phyloP scores from a whole-genome alignment of 1,140 invertebrate species.

The Brachionus rotundiformis region DNA sequence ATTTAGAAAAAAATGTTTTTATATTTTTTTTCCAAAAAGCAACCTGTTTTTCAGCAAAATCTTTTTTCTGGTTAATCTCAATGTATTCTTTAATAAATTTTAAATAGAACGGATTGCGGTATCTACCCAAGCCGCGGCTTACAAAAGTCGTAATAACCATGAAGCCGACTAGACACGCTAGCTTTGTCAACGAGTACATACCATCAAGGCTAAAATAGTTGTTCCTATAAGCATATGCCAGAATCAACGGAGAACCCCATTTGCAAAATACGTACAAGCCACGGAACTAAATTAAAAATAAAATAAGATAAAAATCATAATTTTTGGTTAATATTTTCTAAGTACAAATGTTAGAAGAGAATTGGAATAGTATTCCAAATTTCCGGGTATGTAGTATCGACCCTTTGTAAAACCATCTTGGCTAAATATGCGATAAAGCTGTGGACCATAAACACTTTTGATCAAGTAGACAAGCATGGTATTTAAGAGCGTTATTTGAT shows the following conservation, averaged over 20 bases:
- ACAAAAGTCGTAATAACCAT: neutral
- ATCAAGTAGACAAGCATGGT: conserved; percentile 22
- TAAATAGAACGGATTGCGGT: neutral
- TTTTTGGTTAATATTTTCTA: neutral
- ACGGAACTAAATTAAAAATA: neutral
- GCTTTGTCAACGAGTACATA: neutral
- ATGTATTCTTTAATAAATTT: conserved; percentile 20
- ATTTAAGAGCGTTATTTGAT: neutral
- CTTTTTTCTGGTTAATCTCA: conserved; percentile 1
- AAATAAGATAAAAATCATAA: neutral
- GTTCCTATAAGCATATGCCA: neutral
- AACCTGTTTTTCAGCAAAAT: neutral
- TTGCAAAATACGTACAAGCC: conserved; percentile 28
- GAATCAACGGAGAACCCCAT: conserved; percentile 24
- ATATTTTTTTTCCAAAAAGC: neutral
- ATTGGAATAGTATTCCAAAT: conserved; percentile 38
- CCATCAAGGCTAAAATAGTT: conserved; percentile 19
- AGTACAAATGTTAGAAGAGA: conserved; percentile 36
- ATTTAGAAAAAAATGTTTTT: neutral
- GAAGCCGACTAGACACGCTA: neutral
- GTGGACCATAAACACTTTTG: conserved; percentile 16
- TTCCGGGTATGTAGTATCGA: conserved; percentile 14
- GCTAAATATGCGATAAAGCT: neutral
- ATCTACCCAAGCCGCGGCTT: neutral
- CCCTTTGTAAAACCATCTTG: conserved; percentile 8